phyloP scores from a whole-genome alignment of 2,888 invertebrate species.

The Scaeva pyrastri region DNA sequence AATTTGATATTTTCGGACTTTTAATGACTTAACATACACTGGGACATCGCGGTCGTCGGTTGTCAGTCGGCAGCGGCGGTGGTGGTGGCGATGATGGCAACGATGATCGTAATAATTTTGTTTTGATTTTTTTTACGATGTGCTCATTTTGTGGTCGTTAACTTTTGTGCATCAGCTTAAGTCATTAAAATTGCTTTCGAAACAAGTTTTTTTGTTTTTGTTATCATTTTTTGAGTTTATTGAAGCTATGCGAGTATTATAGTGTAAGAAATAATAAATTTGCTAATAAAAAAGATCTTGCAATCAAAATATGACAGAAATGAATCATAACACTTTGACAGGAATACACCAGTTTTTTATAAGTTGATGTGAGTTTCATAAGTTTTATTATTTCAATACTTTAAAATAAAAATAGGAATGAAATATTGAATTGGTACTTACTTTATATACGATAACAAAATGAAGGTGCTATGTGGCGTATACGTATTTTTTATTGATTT shows the following conservation, averaged over 20 bases:
- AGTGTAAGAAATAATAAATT: neutral
- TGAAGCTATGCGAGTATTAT: neutral
- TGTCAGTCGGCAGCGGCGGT: neutral
- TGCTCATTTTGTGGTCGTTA: conserved; percentile 37
- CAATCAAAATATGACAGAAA: conserved; percentile 7
- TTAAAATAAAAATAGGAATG: too few species aligned
- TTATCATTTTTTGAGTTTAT: neutral
- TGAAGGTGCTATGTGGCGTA: too few species aligned
- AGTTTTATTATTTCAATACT: neutral
- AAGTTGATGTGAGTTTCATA: neutral
- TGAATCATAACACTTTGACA: neutral
- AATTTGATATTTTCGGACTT: conserved; percentile 38
- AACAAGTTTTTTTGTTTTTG: neutral
- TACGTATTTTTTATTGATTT: too few species aligned
- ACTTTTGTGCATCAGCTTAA: conserved; percentile 18
- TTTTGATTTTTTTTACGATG: conserved; percentile 24
- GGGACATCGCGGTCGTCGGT: too few species aligned
- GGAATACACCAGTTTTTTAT: neutral
- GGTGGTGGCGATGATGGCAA: neutral
- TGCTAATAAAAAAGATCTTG: neutral
- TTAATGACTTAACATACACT: neutral
- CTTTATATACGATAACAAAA: too few species aligned
- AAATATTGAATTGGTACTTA: too few species aligned
- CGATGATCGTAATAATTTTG: neutral
- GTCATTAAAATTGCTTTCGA: conserved; percentile 28